Conservation (phyloP, 2,888 invertebrate genomes). For the Acrocyrtus sp. region DNA sequence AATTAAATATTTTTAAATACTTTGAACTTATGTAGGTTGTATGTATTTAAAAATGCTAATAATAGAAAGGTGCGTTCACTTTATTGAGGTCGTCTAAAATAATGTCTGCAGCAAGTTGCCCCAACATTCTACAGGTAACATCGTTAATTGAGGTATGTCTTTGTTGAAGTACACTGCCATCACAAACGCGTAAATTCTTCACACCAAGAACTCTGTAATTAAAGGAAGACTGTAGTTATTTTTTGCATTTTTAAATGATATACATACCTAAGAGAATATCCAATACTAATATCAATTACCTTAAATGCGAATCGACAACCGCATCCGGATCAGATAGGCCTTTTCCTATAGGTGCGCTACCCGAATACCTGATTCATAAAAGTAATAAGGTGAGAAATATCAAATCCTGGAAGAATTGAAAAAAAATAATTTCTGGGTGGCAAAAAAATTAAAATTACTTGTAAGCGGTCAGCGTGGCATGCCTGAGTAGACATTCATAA, state of each 20-base stretch:
- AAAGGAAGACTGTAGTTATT: neutral
- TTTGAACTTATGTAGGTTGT: too few relatives aligned
- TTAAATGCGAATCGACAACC: constrained; percentile 56
- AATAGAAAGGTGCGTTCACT: too few relatives aligned
- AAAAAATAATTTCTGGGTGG: too few relatives aligned
- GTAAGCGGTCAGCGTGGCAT: constrained; percentile 54
- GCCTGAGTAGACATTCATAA: constrained; percentile 54
- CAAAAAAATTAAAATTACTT: too few relatives aligned
- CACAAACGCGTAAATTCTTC: constrained; percentile 51
- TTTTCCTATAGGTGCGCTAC: constrained; percentile 55
- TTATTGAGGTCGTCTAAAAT: constrained; percentile 50
- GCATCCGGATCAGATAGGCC: constrained; percentile 46
- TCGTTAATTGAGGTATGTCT: constrained; percentile 56
- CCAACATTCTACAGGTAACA: constrained; percentile 54
- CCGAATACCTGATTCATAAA: too few relatives aligned
- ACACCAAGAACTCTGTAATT: constrained; percentile 51
- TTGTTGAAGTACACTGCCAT: constrained; percentile 57
- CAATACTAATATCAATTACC: constrained; percentile 27
- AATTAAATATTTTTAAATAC: too few relatives aligned
- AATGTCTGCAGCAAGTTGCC: constrained; percentile 53
- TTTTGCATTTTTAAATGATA: neutral
- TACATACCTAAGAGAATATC: too few relatives aligned
- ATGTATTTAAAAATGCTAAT: too few relatives aligned
- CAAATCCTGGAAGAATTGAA: too few relatives aligned
- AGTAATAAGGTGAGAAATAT: too few relatives aligned